Evolutionary conservation across 2,888 invertebrate genomes (phyloP).

Genomic region (Plemyria rubiginata): DNA sequence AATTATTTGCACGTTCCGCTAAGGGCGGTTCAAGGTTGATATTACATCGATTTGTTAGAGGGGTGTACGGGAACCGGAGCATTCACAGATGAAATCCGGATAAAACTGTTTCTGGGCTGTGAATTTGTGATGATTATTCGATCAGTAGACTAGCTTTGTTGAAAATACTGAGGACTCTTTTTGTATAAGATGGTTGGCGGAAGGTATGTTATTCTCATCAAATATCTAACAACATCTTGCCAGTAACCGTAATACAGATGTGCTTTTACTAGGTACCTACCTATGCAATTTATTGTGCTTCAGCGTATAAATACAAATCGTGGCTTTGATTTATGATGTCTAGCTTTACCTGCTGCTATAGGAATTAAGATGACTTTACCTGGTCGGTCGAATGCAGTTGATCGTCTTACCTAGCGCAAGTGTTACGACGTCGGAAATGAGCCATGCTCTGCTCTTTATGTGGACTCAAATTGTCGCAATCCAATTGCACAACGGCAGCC

Average conservation of each 20-base stretch:
- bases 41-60: slow-evolving; percentile 60
- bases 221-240: neutral
- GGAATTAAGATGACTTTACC: neutral
- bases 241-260: neutral
- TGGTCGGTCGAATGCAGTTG: neutral
- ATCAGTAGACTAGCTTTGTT: neutral
- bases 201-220: neutral
- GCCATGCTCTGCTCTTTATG: slow-evolving; percentile 1
- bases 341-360: neutral
- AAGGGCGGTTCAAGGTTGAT: slow-evolving; percentile 71
- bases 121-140: neutral
- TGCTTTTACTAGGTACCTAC: no score
- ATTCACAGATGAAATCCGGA: slow-evolving; percentile 25
- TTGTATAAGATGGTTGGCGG: neutral
- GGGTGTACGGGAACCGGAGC: slow-evolving; percentile 50
- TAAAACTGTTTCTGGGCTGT: slow-evolving; percentile 22
- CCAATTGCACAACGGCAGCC: slow-evolving; percentile 51
- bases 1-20: slow-evolving; percentile 66
- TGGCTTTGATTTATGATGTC: slow-evolving; percentile 1
- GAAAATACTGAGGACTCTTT: neutral
- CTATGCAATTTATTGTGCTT: neutral
- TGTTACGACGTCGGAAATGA: neutral
- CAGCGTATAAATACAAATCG: neutral
- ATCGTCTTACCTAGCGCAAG: neutral
- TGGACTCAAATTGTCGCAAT: slow-evolving; percentile 38